A percentile compares a stretch with the other conserved stretches of the same genome.
Evolutionary conservation across 2,113 vertebrate genomes (phyloP).

Genomic region (Isichthys henryi): DNA sequence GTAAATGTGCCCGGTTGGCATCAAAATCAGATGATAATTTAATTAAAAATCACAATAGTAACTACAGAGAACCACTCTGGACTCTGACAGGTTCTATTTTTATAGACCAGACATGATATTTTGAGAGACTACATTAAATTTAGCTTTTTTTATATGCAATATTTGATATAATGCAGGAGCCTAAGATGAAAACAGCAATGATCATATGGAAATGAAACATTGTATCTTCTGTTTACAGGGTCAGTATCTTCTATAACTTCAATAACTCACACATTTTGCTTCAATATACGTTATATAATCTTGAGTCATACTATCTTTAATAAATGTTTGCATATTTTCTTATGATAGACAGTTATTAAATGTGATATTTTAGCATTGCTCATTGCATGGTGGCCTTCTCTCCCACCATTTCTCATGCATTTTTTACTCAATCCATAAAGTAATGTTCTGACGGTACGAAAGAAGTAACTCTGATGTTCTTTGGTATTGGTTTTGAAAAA

Average conservation of each 20-base stretch:
- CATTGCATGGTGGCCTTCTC: neutral
- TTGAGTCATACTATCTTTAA: neutral
- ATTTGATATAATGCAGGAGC: neutral
- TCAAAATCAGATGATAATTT: neutral
- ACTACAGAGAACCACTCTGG: neutral
- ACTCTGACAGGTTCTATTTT: neutral
- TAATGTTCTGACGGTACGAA: neutral
- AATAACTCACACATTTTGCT: neutral
- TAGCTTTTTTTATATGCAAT: neutral
- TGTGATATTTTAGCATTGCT: neutral
- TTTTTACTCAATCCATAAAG: neutral
- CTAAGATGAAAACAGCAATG: neutral
- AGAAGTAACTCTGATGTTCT: neutral
- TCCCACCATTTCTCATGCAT: neutral
- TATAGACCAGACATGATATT: neutral
- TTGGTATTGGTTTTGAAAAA: neutral
- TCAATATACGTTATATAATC: neutral
- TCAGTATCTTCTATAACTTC: neutral
- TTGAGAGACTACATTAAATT: neutral
- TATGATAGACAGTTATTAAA: neutral
- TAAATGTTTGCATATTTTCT: neutral
- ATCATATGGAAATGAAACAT: neutral
- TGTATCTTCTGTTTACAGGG: neutral
- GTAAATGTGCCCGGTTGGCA: neutral
- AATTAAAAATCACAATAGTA: neutral